Evolutionary conservation across 92 coral and sea anemone species (phyloP).

Genomic region (Zoanthus sociatus): DNA sequence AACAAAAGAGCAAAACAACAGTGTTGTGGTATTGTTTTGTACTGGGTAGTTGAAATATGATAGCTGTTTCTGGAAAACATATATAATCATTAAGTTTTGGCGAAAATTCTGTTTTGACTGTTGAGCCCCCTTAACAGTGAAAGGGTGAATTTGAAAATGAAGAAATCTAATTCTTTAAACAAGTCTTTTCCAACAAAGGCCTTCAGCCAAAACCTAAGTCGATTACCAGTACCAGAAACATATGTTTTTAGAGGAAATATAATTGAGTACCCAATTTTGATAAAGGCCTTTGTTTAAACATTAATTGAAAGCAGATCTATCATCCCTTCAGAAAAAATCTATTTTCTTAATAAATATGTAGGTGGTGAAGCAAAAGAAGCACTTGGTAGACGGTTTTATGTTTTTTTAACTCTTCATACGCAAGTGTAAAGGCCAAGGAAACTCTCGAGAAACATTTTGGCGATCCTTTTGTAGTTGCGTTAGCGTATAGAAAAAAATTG

Average conservation of each 20-base stretch:
- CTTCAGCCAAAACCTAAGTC: conserved; percentile 35
- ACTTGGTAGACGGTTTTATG: conserved; percentile 64
- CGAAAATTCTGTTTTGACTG: no score
- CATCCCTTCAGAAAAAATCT: conserved; percentile 52
- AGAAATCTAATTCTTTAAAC: no score
- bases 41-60: no score
- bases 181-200: no score
- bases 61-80: no score
- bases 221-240: conserved; percentile 64
- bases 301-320: conserved; percentile 61
- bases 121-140: no score
- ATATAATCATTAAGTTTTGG: no score
- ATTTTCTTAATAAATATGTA: conserved; percentile 64
- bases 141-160: no score
- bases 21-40: no score
- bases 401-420: conserved; percentile 60
- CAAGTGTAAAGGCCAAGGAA: conserved; percentile 62
- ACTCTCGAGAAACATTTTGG: conserved; percentile 66
- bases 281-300: conserved; percentile 62
- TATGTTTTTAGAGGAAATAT: conserved; percentile 64
- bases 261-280: conserved; percentile 62
- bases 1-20: no score
- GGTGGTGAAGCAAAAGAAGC: conserved; percentile 64
- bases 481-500: conserved; percentile 44
- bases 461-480: conserved; percentile 56